These are phyloP conservation scores for Fistularia tabacaria DNA, from an alignment of 2,797 vertebrate genomes.

Conservation along the genomic window DNA sequence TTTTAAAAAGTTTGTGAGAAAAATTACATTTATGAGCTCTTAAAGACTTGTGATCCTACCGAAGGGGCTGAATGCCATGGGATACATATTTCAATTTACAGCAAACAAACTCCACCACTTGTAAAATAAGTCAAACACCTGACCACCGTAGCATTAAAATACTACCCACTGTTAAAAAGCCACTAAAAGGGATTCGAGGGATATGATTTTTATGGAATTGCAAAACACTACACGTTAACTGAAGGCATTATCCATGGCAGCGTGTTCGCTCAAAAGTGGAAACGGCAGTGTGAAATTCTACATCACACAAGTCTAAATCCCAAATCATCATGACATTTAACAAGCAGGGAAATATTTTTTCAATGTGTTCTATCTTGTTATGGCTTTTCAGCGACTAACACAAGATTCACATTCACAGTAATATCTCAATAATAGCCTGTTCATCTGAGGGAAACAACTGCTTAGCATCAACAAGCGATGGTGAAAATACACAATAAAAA, in stretches of 20 bases:
- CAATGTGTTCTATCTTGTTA: constrained; percentile 61
- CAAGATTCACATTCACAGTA: constrained; percentile 61
- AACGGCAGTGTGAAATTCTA: constrained; percentile 69
- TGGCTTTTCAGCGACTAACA: constrained; percentile 58
- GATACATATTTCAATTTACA: constrained; percentile 14
- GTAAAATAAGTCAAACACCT: constrained; percentile 10
- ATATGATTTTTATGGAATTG: constrained; percentile 43
- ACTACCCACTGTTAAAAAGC: constrained; percentile 20
- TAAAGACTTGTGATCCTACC: too few relatives aligned
- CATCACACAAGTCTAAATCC: constrained; percentile 64
- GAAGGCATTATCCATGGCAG: constrained; percentile 56
- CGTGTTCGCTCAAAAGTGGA: constrained; percentile 45
- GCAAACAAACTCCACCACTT: not conserved
- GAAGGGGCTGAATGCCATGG: not conserved
- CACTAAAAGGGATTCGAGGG: constrained; percentile 14
- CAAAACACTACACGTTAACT: constrained; percentile 40
- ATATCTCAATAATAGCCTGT: constrained; percentile 67
- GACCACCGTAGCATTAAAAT: constrained; percentile 31
- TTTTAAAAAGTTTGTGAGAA: too few relatives aligned
- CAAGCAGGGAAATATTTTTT: constrained; percentile 52
- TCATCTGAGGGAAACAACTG: constrained; percentile 60
- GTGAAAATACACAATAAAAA: constrained; percentile 54
- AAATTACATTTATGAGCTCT: too few relatives aligned
- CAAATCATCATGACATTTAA: constrained; percentile 72
- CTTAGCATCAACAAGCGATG: constrained; percentile 55